phyloP scores from a whole-genome alignment of 2,113 vertebrate species.

The Picathartes gymnocephalus region DNA sequence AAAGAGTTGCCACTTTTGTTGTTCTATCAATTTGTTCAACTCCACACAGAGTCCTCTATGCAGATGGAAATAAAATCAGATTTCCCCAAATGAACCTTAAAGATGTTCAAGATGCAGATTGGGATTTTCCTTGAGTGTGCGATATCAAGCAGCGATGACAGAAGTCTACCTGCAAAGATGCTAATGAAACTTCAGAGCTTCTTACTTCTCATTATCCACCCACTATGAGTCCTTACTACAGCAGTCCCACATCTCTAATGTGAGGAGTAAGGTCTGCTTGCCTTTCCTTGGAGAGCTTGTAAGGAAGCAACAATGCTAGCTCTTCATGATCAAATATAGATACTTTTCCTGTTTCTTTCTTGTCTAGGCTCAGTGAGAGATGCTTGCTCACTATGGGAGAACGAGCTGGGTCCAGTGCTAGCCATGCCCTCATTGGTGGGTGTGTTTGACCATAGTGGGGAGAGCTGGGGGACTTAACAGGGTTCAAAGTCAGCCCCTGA shows the following conservation, averaged over 20 bases:
- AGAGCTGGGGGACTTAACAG: background rate
- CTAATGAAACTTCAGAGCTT: background rate
- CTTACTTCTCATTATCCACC: background rate
- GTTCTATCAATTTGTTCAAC: background rate
- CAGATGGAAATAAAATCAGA: background rate
- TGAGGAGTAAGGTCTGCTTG: background rate
- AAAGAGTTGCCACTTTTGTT: background rate
- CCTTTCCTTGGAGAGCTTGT: background rate
- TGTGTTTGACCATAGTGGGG: rapidly evolving
- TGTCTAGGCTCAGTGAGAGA: background rate
- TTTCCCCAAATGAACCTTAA: background rate
- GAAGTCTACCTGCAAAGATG: background rate
- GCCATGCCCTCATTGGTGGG: background rate
- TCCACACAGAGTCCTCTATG: rapidly evolving
- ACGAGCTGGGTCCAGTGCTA: background rate
- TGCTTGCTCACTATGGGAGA: background rate
- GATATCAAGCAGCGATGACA: background rate
- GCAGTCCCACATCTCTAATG: background rate
- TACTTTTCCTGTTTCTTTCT: background rate
- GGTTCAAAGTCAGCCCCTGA: background rate
- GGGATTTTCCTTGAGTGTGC: background rate
- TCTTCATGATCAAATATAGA: background rate
- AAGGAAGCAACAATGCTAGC: background rate
- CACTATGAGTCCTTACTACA: background rate
- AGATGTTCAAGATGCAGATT: background rate